A percentile compares a stretch with the other conserved stretches of the same genome.
Conservation (phyloP, 1,140 invertebrate genomes). For the Bombus sylvicola region DNA sequence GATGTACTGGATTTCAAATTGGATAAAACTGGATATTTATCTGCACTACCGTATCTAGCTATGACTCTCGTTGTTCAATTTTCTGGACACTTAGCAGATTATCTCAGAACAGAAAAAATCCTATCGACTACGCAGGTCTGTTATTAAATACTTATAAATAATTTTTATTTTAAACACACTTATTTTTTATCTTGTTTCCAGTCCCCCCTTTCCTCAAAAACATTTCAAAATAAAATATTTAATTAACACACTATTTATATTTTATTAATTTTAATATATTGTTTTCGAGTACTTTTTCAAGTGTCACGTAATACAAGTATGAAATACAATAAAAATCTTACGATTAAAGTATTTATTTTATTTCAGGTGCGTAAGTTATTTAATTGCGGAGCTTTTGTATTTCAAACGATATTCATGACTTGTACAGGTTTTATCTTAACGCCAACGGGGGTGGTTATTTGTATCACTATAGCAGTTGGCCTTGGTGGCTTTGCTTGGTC, state of each 20-base stretch:
- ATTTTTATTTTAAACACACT: neutral
- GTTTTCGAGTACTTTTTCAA: neutral
- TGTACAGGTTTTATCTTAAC: constrained; percentile 87
- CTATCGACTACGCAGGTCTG: constrained; percentile 87
- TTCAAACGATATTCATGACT: constrained; percentile 93
- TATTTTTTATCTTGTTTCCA: neutral
- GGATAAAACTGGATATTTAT: constrained; percentile 90
- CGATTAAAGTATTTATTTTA: neutral
- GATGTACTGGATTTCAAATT: constrained; percentile 89
- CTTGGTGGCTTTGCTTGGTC: constrained; percentile 95
- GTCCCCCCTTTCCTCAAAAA: too few relatives aligned
- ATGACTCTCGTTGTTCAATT: constrained; percentile 92
- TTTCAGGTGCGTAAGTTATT: constrained; percentile 87
- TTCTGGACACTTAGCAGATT: constrained; percentile 92
- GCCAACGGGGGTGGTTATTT: constrained; percentile 87
- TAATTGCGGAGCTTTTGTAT: constrained; percentile 90
- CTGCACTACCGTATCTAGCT: constrained; percentile 92
- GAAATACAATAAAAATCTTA: neutral
- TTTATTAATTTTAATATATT: neutral
- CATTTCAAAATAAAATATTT: neutral
- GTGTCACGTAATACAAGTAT: neutral
- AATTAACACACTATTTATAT: neutral
- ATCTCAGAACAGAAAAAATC: constrained; percentile 85
- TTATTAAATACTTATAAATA: neutral
- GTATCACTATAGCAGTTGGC: constrained; percentile 92